Percentiles rank a stretch among this genome's conserved stretches.
Conservation (phyloP, 53 echinoderm and acorn worm species). For the Paracentrotus lividus region DNA sequence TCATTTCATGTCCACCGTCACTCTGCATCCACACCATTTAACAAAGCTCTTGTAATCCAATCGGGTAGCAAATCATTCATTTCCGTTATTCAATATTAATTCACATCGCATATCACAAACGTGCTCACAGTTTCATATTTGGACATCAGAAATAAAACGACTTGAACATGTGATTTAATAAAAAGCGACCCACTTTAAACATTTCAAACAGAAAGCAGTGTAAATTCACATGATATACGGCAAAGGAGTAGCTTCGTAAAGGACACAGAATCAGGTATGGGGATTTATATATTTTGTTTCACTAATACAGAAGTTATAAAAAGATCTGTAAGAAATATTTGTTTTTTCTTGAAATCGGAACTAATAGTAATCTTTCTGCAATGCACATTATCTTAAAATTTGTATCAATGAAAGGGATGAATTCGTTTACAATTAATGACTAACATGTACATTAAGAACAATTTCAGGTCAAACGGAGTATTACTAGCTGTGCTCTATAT, state of each 20-base stretch:
- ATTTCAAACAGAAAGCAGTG: background rate
- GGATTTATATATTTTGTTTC: background rate
- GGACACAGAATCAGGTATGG: constrained; percentile 13
- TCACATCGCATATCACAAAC: background rate
- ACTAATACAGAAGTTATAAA: background rate
- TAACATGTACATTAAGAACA: no score
- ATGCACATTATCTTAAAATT: no score
- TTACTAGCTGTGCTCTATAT: no score
- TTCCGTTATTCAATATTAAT: background rate
- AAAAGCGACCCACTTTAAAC: constrained; percentile 14
- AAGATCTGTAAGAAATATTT: no score
- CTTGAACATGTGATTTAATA: background rate
- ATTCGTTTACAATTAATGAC: no score
- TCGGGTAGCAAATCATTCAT: background rate
- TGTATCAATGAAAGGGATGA: no score
- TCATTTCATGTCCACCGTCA: background rate
- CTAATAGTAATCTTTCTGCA: no score
- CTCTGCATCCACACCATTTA: background rate
- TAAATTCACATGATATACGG: background rate
- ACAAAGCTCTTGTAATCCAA: background rate
- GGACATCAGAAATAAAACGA: background rate
- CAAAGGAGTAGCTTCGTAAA: background rate
- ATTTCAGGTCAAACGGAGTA: no score
- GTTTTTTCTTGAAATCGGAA: no score
- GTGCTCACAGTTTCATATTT: background rate